Base-by-base conservation (phyloP, 2,888 invertebrate species). In the Phyto melanocephala region DNA sequence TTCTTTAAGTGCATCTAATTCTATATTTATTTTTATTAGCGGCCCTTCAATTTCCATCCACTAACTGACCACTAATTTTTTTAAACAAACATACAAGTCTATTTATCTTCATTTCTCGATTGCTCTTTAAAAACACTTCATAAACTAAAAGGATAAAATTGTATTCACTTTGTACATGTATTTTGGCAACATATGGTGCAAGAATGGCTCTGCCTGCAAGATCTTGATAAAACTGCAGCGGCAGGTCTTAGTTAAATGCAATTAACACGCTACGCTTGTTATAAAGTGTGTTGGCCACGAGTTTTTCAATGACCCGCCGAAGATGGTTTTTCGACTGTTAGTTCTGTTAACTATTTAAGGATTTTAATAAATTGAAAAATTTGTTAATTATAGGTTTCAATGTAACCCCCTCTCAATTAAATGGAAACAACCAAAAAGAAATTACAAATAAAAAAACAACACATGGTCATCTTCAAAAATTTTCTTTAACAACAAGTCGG, bases 261-360 rank as follows among this genome's bases (percentile, higher is more conserved):
- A 88, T 89, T 89, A 90, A 88, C 89, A 90, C 86, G 90, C 86
- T 87, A 89, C 89, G 89, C 88, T 89, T 85, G 82, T 82, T 82
- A 79, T 60, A 79, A 82, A 82, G 82, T 79, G 83, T 70, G 86
- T 86, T 87, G 86, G 84, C 75, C 78, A 84, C 78, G 78, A 81
- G 78, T 78, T 79, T 71, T 77, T 68, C 22, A 33, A 33, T 70
- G 62, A 68, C 65, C 71, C 70, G 74, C 71, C 70, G 74, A 28
- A 8, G 42, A 52, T 40, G 33, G 42, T 50, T 52, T 28, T 11
- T 60, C 37, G 28, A 17, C 40, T 62, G 35, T 68, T 20, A 56
- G 63, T 67, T 50, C 37, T 65, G 33, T 74, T 35, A 65, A 72
- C 42, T 20, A 70, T 78, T 78, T 81, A 76, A 80, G 70, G 52